Conservation (phyloP, 2,888 invertebrate species). For the Pristionchus japonicus region DNA sequence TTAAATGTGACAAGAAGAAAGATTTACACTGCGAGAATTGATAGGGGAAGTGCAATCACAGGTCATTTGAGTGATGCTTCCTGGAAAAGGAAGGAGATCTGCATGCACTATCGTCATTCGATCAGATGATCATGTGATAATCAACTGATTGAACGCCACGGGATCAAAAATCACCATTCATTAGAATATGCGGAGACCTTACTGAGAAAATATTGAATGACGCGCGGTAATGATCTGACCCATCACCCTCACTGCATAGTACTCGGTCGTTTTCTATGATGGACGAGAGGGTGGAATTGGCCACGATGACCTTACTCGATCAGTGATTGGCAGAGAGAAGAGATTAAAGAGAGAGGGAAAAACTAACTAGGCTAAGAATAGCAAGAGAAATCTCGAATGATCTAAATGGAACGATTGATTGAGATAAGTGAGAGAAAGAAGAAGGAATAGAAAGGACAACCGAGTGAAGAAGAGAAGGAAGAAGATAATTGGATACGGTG, state of each 20-base stretch:
- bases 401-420: neutral
- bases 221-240: too few relatives aligned
- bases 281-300: neutral
- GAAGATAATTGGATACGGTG: neutral
- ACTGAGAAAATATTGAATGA: too few relatives aligned
- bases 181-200: too few relatives aligned
- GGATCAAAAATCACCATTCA: too few relatives aligned
- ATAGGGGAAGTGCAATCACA: conserved; percentile 23
- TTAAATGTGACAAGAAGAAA: neutral
- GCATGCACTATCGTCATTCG: neutral
- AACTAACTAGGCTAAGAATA: conserved; percentile 24
- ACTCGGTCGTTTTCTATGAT: neutral
- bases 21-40: neutral
- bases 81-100: neutral
- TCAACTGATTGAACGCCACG: too few relatives aligned
- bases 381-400: neutral
- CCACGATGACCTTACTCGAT: neutral
- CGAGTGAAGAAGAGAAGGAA: neutral
- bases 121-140: too few relatives aligned
- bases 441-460: neutral
- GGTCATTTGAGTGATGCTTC: neutral
- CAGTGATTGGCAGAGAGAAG: neutral
- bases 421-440: neutral
- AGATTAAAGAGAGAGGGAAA: neutral
- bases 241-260: neutral